These are phyloP conservation scores for Henricia sp. DNA, from an alignment of 53 echinoderm and acorn worm species.

Conservation along the genomic window DNA sequence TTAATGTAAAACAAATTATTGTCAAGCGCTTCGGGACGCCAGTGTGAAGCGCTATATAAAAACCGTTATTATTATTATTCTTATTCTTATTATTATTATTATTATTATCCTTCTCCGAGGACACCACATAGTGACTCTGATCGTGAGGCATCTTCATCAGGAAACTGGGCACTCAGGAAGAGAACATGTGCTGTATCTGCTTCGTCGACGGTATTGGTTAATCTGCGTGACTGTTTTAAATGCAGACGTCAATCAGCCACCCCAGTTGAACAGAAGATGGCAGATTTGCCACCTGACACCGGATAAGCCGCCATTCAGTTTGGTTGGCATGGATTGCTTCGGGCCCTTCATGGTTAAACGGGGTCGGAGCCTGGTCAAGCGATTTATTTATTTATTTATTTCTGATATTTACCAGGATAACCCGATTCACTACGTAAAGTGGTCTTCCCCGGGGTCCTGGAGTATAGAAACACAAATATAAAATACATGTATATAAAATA, in stretches of 20 bases:
- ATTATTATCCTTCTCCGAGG: conserved; percentile 43
- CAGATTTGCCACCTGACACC: conserved; percentile 58
- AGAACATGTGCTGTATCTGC: conserved; percentile 50
- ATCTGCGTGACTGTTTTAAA: too few relatives aligned
- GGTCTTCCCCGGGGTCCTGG: too few relatives aligned
- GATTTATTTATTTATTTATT: too few relatives aligned
- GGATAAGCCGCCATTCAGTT: conserved; percentile 65
- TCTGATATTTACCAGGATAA: too few relatives aligned
- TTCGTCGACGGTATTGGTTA: conserved; percentile 64
- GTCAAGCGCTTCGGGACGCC: too few relatives aligned
- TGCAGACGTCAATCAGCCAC: conserved; percentile 28
- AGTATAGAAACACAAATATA: too few relatives aligned
- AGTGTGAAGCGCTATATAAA: too few relatives aligned
- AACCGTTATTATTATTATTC: too few relatives aligned
- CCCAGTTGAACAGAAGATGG: conserved; percentile 61
- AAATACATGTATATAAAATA: too few relatives aligned
- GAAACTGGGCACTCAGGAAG: conserved; percentile 41
- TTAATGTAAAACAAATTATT: too few relatives aligned
- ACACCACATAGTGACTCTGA: conserved; percentile 63
- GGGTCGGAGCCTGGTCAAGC: conserved; percentile 56
- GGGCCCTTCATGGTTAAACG: conserved; percentile 74
- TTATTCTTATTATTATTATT: too few relatives aligned
- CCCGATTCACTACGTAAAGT: too few relatives aligned
- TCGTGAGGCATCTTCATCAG: conserved; percentile 48
- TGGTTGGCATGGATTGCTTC: conserved; percentile 77